Evolutionary conservation across 1,140 invertebrate species (phyloP), one percentile per base, ranked within the genome.

Genomic region (Batillaria attramentaria): DNA sequence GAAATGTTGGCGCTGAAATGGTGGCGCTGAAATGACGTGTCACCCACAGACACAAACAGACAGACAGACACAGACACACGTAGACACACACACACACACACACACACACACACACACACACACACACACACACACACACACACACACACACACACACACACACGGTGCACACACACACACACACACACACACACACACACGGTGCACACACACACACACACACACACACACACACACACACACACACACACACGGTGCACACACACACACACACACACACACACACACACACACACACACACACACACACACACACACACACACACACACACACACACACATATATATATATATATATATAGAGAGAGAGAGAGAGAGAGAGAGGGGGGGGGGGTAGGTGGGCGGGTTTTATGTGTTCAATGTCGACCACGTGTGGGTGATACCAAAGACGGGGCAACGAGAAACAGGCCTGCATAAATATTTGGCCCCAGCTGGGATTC

Each of bases 311-410:
- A 66, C 28, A 35, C 3, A 66, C 28, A 37, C 62, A 66, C 28
- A 66, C 62, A 66, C 28, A 66, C 62, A 66, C 28, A 33, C 10
- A 66, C 62, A 66, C 62, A 66, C 62, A 66, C 62, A 66, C 62
- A 66, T 35, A 66, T 35, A 66, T 35, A 66, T 35, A 33, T 28
- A 5, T 13, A n/a, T n/a, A n/a, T n/a, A n/a, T n/a, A n/a, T n/a
- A n/a, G n/a, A n/a, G n/a, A n/a, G n/a, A n/a, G n/a, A n/a, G n/a
- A n/a, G n/a, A n/a, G n/a, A n/a, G n/a, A n/a, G n/a, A n/a, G n/a
- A n/a, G n/a, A n/a, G n/a, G n/a, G n/a, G n/a, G n/a, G n/a, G n/a
- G n/a, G n/a, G n/a, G n/a, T n/a, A n/a, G n/a, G n/a, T n/a, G n/a
- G n/a, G n/a, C n/a, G n/a, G n/a, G n/a, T n/a, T n/a, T n/a, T n/a